Base-by-base conservation (phyloP, 2,888 invertebrate genomes). In the Chironomus tentans region DNA sequence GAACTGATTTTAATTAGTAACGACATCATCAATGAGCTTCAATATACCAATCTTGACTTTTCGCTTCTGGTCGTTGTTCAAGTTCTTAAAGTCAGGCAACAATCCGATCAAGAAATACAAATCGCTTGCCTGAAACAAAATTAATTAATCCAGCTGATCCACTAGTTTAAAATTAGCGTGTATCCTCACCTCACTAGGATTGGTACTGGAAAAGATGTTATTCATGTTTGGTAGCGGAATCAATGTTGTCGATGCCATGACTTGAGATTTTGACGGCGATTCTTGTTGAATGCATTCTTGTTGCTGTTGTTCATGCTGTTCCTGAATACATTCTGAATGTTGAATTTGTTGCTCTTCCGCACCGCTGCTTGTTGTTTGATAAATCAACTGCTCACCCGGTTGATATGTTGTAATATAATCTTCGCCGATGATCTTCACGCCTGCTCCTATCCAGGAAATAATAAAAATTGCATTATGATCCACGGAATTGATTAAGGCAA, bases 351-450 rank as follows among this genome's bases (percentile, higher is more conserved):
- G 62, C 15, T 74, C 74, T 12, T 74, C 74, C 12, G 48, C 38
- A 12, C 24, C 61, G 12, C 15, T 38, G 7, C 65, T 68, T 7
- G 28, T 56, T 47, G 72, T 38, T 28, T 74, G 74, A 62, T 74
- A 74, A 48, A 74, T 74, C n/a, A 74, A 46, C 48, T 74, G 74
- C 22, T 74, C 74, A 4, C 74, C 74, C 3, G 65, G 21, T 28
- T 28, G 74, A 38, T 74, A 74, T 15, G 74, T 62, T 61, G 72
- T 74, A 21, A 74, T 74, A n/a, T 74, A 74, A 15, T 74, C 74
- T 24, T 74, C 74, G 0, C 74, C 74, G 7, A 74, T 68, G n/a
- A 74, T 74, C 24, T 74, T 74, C 1, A 74, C 74, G 38, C 74
- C 74, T 21, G 74, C 74, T n/a, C 38, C 38, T 38, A 38, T 10